Evolutionary conservation across 2,888 invertebrate genomes (phyloP).

Genomic region (Rhynchonema sp.): DNA sequence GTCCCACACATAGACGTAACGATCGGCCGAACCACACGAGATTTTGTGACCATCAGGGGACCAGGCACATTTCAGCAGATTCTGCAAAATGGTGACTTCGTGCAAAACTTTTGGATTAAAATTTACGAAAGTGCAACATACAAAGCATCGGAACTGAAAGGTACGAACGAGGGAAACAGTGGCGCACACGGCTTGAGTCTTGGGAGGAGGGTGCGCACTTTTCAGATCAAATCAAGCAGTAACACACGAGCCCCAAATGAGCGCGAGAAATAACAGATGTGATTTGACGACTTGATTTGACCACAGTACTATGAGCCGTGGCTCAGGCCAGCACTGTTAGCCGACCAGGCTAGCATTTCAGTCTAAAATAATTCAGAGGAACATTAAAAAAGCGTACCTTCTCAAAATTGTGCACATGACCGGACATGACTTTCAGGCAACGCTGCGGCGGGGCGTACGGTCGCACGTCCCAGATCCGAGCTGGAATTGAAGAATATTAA

Average conservation of each 20-base stretch:
- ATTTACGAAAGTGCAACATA: too few relatives aligned
- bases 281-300: too few relatives aligned
- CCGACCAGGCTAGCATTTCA: too few relatives aligned
- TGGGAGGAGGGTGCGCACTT: too few relatives aligned
- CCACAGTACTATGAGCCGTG: too few relatives aligned
- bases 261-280: too few relatives aligned
- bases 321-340: too few relatives aligned
- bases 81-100: constrained; percentile 39
- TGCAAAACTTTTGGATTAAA: too few relatives aligned
- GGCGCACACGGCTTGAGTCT: not conserved
- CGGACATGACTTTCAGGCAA: constrained; percentile 65
- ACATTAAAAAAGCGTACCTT: constrained; percentile 38
- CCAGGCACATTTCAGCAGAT: constrained; percentile 79
- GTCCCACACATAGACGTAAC: constrained; percentile 92
- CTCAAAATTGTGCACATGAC: constrained; percentile 93
- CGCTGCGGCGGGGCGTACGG: constrained; percentile 81
- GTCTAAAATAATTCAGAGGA: too few relatives aligned
- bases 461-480: constrained; percentile 87
- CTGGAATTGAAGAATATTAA: constrained; percentile 24
- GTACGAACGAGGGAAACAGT: not conserved
- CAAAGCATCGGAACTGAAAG: too few relatives aligned
- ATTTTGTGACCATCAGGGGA: constrained; percentile 76
- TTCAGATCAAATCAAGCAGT: too few relatives aligned
- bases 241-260: too few relatives aligned
- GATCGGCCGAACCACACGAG: constrained; percentile 76